These are phyloP conservation scores for Dione juno DNA, from an alignment of 2,888 invertebrate species.

Conservation along the genomic window DNA sequence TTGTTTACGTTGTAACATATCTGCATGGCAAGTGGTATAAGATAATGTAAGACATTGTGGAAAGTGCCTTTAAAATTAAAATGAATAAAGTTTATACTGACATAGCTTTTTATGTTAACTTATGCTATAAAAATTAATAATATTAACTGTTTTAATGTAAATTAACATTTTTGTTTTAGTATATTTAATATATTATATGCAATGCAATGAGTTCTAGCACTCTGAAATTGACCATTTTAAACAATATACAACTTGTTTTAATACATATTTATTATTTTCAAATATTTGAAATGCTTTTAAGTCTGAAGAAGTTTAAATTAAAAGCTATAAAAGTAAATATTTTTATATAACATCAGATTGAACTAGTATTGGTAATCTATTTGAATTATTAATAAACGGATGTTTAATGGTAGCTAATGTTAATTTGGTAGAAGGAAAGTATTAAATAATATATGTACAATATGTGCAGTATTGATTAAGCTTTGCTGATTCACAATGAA, in stretches of 20 bases:
- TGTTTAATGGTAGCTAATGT: too few relatives aligned
- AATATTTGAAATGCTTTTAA: not conserved
- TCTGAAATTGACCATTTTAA: not conserved
- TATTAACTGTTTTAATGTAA: slow-evolving; percentile 82
- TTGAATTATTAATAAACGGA: too few relatives aligned
- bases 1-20: slow-evolving; percentile 48
- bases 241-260: not conserved
- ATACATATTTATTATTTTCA: not conserved
- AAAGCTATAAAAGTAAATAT: too few relatives aligned
- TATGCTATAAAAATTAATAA: slow-evolving; percentile 82
- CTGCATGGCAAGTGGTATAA: slow-evolving; percentile 70
- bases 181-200: slow-evolving; percentile 26
- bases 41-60: slow-evolving; percentile 77
- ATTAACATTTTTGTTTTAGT: slow-evolving; percentile 58
- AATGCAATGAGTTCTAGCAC: slow-evolving; percentile 1
- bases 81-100: slow-evolving; percentile 82
- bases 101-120: slow-evolving; percentile 83
- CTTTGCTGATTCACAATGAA: too few relatives aligned
- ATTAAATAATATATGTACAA: too few relatives aligned
- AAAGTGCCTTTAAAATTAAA: slow-evolving; percentile 83
- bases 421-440: too few relatives aligned
- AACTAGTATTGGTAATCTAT: too few relatives aligned
- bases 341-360: too few relatives aligned
- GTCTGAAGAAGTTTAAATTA: not conserved
- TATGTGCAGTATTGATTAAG: too few relatives aligned